Conservation (phyloP, 2,888 invertebrate species). For the Epirrhoe alternata region DNA sequence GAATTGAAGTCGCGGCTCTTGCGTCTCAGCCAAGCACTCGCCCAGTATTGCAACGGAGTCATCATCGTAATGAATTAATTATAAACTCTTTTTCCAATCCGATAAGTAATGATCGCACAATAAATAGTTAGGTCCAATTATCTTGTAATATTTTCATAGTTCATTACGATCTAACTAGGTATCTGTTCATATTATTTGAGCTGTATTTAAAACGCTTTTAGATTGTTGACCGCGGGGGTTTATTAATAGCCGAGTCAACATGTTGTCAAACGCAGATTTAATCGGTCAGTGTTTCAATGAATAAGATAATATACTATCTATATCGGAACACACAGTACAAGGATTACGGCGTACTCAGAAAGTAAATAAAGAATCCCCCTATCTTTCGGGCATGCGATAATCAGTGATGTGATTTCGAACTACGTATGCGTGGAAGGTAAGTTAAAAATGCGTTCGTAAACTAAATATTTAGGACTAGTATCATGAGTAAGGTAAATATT, state of each 20-base stretch:
- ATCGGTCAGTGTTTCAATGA: conserved; percentile 26
- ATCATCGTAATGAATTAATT: no score
- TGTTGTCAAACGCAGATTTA: conserved; percentile 22
- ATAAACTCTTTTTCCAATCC: no score
- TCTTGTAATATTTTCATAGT: background rate
- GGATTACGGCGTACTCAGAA: conserved; percentile 12
- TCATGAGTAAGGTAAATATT: background rate
- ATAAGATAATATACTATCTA: conserved; percentile 20
- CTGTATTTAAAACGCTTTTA: conserved; percentile 17
- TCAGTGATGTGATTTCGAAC: conserved; percentile 14
- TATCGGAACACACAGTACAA: conserved; percentile 12
- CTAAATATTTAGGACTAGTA: background rate
- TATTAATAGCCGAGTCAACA: conserved; percentile 29
- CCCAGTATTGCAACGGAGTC: no score
- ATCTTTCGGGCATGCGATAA: conserved; percentile 14
- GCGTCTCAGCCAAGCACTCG: no score
- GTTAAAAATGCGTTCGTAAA: background rate
- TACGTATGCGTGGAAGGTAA: background rate
- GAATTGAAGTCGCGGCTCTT: no score
- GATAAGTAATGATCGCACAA: background rate
- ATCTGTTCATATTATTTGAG: background rate
- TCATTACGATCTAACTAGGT: background rate
- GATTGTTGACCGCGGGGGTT: conserved; percentile 13
- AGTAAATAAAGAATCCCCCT: conserved; percentile 18
- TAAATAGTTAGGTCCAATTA: background rate